Base-by-base conservation (phyloP, 64 coral and sea anemone species). In the Cladopsammia gracilis region DNA sequence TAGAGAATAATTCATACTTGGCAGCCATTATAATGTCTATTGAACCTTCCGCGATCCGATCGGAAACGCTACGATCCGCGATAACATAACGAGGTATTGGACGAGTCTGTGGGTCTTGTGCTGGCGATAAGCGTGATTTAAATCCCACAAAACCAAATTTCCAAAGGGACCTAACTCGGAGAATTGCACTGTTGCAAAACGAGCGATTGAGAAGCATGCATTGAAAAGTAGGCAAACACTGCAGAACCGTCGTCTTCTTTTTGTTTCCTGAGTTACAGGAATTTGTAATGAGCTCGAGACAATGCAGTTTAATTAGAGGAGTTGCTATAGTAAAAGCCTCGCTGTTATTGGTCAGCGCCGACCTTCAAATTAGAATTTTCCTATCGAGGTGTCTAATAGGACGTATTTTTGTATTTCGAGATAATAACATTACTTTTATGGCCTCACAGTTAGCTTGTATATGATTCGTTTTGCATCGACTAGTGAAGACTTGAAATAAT, bases 271-370 rank as follows among this genome's bases (percentile, higher is more conserved):
- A 93, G 91, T 87, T 77, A 93, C 91, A 58, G 64, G 91, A 87
- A 86, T 93, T 86, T 56, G 53, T 86, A 93, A 93, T 93, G 91
- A 93, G 91, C 82, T 80, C 62, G 24, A 66, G 19, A 93, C 73
- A 82, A 93, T 86, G 83, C 6, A 85, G 24, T 73, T 93, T 78
- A 93, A 93, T 86, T 93, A 65, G 64, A 45, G 60, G 74, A 78
- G 61, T 62, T 66, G 78, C 81, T 57, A 93, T 77, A 68, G 72
- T 73, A 64, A 78, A 23, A 57, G 48, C 9, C 18, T 15, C 23
- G 58, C 44, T 26, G n/a, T 64, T 46, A 93, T 93, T 93, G 91
- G 91, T 49, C 50, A 23, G 60, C 16, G 9, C 43, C 43, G 60
- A 44, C 5, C 62, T 84, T 67, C 80, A 84, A 65, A 67, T 84